Evolutionary conservation across 92 coral and sea anemone genomes (phyloP).

Genomic region (Porites cylindrica): DNA sequence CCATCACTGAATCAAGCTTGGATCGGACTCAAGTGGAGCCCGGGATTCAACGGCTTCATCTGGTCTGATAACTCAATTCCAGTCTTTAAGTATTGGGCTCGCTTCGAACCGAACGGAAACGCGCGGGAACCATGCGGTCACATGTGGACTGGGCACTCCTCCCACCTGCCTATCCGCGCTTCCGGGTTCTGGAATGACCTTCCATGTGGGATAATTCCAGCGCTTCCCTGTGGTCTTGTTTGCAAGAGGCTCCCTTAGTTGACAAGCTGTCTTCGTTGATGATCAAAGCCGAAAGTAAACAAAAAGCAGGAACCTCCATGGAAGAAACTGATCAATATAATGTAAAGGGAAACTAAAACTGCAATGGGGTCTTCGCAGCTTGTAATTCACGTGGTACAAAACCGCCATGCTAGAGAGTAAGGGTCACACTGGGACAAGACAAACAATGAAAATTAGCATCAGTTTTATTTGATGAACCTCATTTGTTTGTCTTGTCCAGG

Average conservation of each 20-base stretch:
- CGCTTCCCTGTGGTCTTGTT: not conserved
- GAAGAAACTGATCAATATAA: too few species aligned
- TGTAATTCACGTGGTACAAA: too few species aligned
- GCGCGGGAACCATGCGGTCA: not conserved
- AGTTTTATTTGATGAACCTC: too few species aligned
- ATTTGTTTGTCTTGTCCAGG: too few species aligned
- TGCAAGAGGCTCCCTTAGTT: slow-evolving; percentile 3
- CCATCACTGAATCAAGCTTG: not conserved
- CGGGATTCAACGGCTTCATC: not conserved
- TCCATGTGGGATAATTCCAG: not conserved
- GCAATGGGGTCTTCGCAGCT: too few species aligned
- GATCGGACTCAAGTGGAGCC: not conserved
- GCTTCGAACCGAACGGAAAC: not conserved
- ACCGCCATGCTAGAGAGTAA: too few species aligned
- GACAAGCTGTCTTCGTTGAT: not conserved
- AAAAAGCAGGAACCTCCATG: too few species aligned
- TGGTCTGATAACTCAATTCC: not conserved
- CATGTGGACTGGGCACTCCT: not conserved
- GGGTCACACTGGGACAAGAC: too few species aligned
- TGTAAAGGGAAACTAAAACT: too few species aligned
- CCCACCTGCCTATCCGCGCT: not conserved
- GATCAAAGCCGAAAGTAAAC: not conserved
- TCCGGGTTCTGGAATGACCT: slow-evolving; percentile 7
- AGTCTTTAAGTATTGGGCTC: slow-evolving; percentile 18
- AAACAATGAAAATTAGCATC: too few species aligned